Conservation (phyloP, 2,888 invertebrate species). For the Trichogramma dendrolimi region DNA sequence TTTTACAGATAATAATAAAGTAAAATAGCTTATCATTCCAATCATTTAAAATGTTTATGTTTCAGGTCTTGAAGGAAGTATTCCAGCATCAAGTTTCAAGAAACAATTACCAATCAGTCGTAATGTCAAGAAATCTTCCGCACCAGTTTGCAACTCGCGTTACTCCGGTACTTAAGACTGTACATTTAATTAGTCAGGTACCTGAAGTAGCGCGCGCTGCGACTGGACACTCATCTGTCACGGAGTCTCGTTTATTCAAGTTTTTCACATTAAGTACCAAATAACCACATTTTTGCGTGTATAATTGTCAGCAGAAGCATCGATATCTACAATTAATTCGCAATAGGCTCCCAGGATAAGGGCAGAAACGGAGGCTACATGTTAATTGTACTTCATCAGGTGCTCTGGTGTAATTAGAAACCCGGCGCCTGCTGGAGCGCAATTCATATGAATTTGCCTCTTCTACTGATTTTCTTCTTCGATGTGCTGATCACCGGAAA, state of each 20-base stretch:
- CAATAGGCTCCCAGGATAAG: too few species aligned
- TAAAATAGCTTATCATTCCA: too few species aligned
- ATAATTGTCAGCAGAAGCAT: too few species aligned
- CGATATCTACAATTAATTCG: too few species aligned
- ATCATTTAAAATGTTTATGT: too few species aligned
- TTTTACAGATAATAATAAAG: too few species aligned
- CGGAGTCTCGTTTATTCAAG: neutral
- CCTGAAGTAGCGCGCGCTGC: conserved; percentile 98
- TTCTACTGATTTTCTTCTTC: conserved; percentile 21
- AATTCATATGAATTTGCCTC: conserved; percentile 75
- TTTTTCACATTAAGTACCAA: neutral
- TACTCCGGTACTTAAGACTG: conserved; percentile 86
- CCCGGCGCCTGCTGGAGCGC: conserved; percentile 99
- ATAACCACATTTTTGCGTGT: too few species aligned
- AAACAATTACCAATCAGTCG: too few species aligned
- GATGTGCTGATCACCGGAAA: neutral
- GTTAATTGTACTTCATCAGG: conserved; percentile 99
- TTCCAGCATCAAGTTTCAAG: too few species aligned
- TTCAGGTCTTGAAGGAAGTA: too few species aligned
- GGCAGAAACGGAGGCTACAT: conserved; percentile 65
- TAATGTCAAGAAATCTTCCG: neutral
- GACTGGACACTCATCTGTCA: conserved; percentile 49
- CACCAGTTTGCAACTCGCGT: conserved; percentile 67
- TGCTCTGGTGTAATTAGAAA: conserved; percentile 86
- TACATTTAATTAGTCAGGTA: conserved; percentile 79